Base-by-base conservation (phyloP, 2,888 invertebrate species). In the Rhabditoides inermis region DNA sequence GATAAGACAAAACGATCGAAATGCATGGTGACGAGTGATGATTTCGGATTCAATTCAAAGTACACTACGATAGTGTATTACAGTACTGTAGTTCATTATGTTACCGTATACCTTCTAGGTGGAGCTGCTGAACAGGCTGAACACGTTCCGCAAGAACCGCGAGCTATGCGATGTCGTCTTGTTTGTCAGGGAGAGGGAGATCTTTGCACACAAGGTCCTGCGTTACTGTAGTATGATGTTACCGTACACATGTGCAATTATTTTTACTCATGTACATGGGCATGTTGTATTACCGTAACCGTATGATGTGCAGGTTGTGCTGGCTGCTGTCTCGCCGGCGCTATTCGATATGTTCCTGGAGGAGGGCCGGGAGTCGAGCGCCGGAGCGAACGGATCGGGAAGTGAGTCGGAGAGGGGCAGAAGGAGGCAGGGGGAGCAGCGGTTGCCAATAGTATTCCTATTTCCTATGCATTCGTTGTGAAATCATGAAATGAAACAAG, bases 151-250 rank as follows among this genome's bases (percentile, higher is more conserved):
- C 12, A 72, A 76, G 79, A 86, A 86, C 77, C 84, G 85, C 53
- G 86, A 88, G 77, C 87, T 89, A 79, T 89, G 86, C 80, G 89
- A 89, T 81, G 87, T 87, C 68, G 83, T 86, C 73, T 82, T 89
- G 70, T 85, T 86, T 77, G 88, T 85, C 66, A 54, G 53, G 44
- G 84, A 82, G 68, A 81, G 82, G 35, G 88, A 88, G 77, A 82
- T 86, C 46, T 83, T 84, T 60, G 86, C 85, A 15, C 89, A 89
- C 78, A 72, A 70, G 47, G 53, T 49, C 15, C 4, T n/a, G n/a
- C n/a, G n/a, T n/a, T n/a, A n/a, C n/a, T n/a, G n/a, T n/a, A n/a
- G n/a, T n/a, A n/a, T n/a, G n/a, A n/a, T n/a, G n/a, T n/a, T n/a
- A n/a, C n/a, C n/a, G n/a, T n/a, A n/a, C n/a, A n/a, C n/a, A n/a